Evolutionary conservation across 2,113 vertebrate genomes (phyloP), one percentile per base, ranked within the genome.

Genomic region (Peromyscus leucopus): DNA sequence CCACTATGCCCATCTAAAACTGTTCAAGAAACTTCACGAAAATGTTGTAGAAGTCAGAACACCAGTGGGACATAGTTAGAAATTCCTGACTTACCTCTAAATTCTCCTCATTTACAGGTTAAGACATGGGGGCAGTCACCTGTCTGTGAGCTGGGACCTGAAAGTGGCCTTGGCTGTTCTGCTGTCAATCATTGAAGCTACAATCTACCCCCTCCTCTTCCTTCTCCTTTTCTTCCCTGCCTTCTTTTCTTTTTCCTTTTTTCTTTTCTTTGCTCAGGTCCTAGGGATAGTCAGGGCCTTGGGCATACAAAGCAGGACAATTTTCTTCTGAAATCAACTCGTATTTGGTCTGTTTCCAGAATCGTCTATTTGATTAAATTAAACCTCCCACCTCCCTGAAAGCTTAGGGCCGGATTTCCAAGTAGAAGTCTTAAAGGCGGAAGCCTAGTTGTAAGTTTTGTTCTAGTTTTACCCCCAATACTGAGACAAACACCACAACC

Each of bases 271-370:
- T 55, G 48, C 2, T 55, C 28, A n/a, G 48, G 1, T 89, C 26
- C 48, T n/a, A 57, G 86, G 22, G 7, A 4, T 72, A 15, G 6
- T 57, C 48, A 88, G 31, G 11, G 17, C 19, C 85, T 87, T 33
- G 31, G 15, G 0, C 42, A 87, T 71, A 11, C 2, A 36, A 71
- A 46, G 33, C 48, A 72, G 36, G 7, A 57, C 67, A 88, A 88
- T 51, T 71, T 83, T 76, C 67, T 90, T 93, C 83, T 89, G 93
- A 96, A 95, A 69, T 51, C 39, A 57, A 15, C 21, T 85, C 42
- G 9, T 22, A 13, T 19, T 26, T 48, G 3, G 31, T 13, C 46
- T 80, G 42, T 71, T 91, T 95, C n/a, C 26, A 82, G n/a, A 82
- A 61, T 28, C 26, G 48, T 36, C 51, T 2, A 6, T 42, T 90